A percentile compares a stretch with the other conserved stretches of the same genome.
Conservation (phyloP, 1,140 invertebrate species). For the Hirudo medicinalis region DNA sequence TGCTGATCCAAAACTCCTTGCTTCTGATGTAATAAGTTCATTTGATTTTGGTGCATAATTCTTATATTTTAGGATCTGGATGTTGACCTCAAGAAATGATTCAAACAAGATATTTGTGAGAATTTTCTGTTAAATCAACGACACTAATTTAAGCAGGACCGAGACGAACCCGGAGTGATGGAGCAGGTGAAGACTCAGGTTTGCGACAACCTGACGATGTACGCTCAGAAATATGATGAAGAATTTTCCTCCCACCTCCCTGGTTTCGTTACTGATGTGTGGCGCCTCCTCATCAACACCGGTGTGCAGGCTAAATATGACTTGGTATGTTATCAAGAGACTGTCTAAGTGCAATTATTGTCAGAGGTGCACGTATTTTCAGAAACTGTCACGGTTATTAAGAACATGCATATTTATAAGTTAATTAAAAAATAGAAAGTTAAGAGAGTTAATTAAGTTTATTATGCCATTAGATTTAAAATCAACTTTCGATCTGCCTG, state of each 20-base stretch:
- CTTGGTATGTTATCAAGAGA: constrained; percentile 48
- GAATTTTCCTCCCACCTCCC: constrained; percentile 79
- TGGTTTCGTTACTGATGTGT: constrained; percentile 78
- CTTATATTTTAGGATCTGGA: too few relatives aligned
- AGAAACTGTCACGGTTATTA: too few relatives aligned
- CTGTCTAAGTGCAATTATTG: neutral
- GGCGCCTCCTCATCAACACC: constrained; percentile 72
- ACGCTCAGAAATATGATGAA: constrained; percentile 94
- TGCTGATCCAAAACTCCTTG: constrained; percentile 51
- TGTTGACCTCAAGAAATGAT: too few relatives aligned
- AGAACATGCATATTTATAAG: too few relatives aligned
- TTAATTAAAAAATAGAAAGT: too few relatives aligned
- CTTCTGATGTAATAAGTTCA: constrained; percentile 47
- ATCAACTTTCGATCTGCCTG: neutral
- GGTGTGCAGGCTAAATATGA: constrained; percentile 79
- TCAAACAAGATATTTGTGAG: too few relatives aligned
- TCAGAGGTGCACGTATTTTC: too few relatives aligned
- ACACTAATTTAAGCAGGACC: constrained; percentile 48
- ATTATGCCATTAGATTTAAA: neutral
- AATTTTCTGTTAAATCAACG: too few relatives aligned
- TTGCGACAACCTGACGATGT: constrained; percentile 83
- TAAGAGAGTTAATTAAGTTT: too few relatives aligned
- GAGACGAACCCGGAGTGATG: constrained; percentile 74
- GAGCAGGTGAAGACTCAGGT: constrained; percentile 86
- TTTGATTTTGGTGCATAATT: neutral